These are phyloP conservation scores for Ennomos quercinarius DNA, from an alignment of 2,888 invertebrate species.

Conservation along the genomic window DNA sequence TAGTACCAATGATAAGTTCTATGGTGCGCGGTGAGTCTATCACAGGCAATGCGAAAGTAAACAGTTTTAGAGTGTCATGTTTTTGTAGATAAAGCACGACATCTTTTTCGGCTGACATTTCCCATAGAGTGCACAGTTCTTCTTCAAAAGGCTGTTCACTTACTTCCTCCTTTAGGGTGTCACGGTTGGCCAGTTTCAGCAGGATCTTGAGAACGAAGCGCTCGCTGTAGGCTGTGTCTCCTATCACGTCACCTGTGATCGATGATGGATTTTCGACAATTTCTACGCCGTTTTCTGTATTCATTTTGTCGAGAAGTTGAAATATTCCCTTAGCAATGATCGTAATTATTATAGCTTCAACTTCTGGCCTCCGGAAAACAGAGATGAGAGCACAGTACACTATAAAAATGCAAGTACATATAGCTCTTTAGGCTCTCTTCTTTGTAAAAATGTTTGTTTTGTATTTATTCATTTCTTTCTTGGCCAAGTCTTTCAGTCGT, in stretches of 20 bases:
- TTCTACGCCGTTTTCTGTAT: conserved; percentile 32
- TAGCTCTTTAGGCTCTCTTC: too few species aligned
- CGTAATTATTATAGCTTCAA: too few species aligned
- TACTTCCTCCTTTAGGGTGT: conserved; percentile 79
- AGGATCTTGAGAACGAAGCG: conserved; percentile 89
- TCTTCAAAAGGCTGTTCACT: conserved; percentile 88
- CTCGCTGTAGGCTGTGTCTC: conserved; percentile 92
- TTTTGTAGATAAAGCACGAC: conserved; percentile 89
- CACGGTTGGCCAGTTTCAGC: conserved; percentile 85
- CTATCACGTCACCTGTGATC: conserved; percentile 91
- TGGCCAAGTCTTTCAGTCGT: too few species aligned
- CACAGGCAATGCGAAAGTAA: conserved; percentile 83
- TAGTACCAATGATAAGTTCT: conserved; percentile 93
- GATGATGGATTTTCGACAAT: conserved; percentile 46
- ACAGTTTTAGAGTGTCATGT: conserved; percentile 88
- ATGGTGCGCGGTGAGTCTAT: conserved; percentile 87
- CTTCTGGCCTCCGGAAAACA: too few species aligned
- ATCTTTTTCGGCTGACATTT: conserved; percentile 93
- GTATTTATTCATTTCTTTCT: too few species aligned
- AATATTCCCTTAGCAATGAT: too few species aligned
- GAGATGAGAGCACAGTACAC: too few species aligned
- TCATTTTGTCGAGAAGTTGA: too few species aligned
- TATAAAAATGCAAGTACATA: too few species aligned
- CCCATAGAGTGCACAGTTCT: conserved; percentile 92
- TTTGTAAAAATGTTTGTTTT: too few species aligned